Base-by-base conservation (phyloP, 2,113 vertebrate species). In the Oryzias javanicus region DNA sequence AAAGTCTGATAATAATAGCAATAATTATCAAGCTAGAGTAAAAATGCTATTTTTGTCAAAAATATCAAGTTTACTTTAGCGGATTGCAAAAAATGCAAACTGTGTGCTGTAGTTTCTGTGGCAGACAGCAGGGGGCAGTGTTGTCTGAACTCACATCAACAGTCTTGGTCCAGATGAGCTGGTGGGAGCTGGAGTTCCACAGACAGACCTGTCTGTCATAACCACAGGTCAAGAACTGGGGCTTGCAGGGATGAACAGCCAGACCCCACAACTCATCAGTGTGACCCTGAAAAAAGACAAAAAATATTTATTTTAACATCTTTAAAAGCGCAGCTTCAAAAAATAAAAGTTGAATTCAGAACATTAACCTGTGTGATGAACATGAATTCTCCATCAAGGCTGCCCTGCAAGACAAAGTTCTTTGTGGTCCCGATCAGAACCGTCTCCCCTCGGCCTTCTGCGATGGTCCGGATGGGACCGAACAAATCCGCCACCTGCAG, bases 191-290 rank as follows among this genome's bases (percentile, higher is more conserved):
- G 0, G 97, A 94, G 63, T 98, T 94, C 97, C 97, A 99, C 50
- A 98, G 90, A 3, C 92, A 94, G 60, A 98, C 92, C 20, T 96
- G 95, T 67, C 94, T 92, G 91, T 99, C 97, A 3, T 96, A 93
- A 1, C 96, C 96, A 65, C 97, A 97, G 53, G 96, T 98, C 77
- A 99, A 86, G 81, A 99, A 99, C 63, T 95, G 95, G 64, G 93
- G 89, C 76, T 92, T 96, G 20, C 88, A 90, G 48, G 96, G 94
- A 57, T 99, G 96, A 13, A 92, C 81, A n/a, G 95, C 93, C 79
- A 99, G 91, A 49, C 97, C 97, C 97, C 97, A 99, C 3, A 99
- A 84, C 79, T 99, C 97, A 69, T 99, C 97, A 0, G 93, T 98
- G 83, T 99, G 97, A 62, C 96, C 95, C 97, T 99, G 67, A 2